Conservation (phyloP, 2,797 vertebrate genomes). For the Tokudaia muenninki region DNA sequence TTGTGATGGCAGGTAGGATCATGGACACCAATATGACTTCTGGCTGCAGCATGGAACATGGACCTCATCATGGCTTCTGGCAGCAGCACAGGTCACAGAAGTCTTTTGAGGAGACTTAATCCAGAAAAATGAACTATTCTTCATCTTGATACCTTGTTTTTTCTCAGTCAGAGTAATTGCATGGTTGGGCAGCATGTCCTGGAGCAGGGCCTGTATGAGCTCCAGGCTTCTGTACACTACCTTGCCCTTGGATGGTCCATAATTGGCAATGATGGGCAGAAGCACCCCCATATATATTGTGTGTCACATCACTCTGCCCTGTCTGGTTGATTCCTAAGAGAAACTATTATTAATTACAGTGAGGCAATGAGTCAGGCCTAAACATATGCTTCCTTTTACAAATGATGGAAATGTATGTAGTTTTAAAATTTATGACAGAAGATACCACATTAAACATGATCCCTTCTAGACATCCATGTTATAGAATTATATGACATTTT, state of each 20-base stretch:
- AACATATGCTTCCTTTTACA: not conserved
- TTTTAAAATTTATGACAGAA: constrained; percentile 9
- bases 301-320: not conserved
- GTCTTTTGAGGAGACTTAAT: not conserved
- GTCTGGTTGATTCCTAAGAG: not conserved
- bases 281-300: not conserved
- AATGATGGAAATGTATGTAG: constrained; percentile 11
- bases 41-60: not conserved
- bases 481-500: not conserved
- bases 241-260: not conserved
- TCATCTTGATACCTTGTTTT: not conserved
- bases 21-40: not conserved
- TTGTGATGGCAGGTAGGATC: not conserved
- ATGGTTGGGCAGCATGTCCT: too few species aligned
- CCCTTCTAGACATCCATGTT: not conserved
- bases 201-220: not conserved
- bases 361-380: not conserved
- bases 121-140: not conserved
- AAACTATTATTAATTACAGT: constrained; percentile 31
- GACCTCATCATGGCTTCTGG: not conserved
- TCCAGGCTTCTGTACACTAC: not conserved
- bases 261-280: not conserved
- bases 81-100: not conserved
- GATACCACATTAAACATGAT: constrained; percentile 27
- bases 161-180: not conserved